These are phyloP conservation scores for Macroteleia sp. DNA, from an alignment of 2,888 invertebrate genomes.

Conservation along the genomic window DNA sequence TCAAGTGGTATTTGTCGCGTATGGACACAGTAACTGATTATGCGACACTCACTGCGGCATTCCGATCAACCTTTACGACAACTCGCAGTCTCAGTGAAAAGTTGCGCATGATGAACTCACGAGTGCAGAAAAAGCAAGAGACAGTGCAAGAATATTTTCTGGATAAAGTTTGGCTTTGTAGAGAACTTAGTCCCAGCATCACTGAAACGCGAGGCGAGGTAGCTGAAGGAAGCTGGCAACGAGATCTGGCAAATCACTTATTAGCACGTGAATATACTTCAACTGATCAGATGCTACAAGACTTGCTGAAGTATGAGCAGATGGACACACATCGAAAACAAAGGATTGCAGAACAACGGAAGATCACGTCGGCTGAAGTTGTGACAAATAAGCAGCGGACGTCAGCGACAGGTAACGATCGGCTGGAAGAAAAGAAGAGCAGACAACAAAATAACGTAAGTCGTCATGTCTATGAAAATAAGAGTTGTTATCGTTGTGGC, in stretches of 20 bases:
- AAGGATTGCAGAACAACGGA: too few relatives aligned
- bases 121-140: constrained; percentile 23
- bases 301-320: constrained; percentile 16
- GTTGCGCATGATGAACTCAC: constrained; percentile 28
- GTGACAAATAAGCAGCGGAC: too few relatives aligned
- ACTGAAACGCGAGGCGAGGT: constrained; percentile 41
- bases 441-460: too few relatives aligned
- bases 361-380: too few relatives aligned
- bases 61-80: background rate
- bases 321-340: background rate
- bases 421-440: too few relatives aligned
- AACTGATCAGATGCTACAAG: constrained; percentile 33
- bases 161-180: constrained; percentile 50
- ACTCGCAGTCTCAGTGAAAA: constrained; percentile 11
- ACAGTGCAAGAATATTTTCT: constrained; percentile 29
- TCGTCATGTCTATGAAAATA: too few relatives aligned
- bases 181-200: constrained; percentile 5
- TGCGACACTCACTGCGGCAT: background rate
- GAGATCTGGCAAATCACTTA: constrained; percentile 14
- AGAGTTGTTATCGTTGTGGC: too few relatives aligned
- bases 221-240: constrained; percentile 38
- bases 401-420: too few relatives aligned
- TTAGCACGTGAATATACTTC: constrained; percentile 9
- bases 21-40: background rate
- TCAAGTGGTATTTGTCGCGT: constrained; percentile 35